phyloP scores from a whole-genome alignment of 2,888 invertebrate species.

The Dyspetes luteomarginatus region DNA sequence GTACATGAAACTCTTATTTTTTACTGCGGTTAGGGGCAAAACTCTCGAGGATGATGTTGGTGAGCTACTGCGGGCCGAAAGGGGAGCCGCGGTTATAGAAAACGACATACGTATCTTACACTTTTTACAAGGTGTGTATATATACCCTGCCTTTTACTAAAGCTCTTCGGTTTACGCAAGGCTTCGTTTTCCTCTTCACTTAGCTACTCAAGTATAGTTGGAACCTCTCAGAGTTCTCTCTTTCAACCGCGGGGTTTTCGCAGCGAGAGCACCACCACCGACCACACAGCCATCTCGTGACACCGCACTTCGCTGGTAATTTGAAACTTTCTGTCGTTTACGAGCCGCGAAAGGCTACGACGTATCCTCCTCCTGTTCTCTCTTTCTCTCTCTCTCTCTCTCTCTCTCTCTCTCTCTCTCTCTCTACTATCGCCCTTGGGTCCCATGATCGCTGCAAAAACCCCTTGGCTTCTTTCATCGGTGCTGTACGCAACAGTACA shows the following conservation, averaged over 20 bases:
- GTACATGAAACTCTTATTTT: constrained; percentile 33
- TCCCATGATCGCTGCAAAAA: constrained; percentile 17
- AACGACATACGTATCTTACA: constrained; percentile 31
- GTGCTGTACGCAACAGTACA: neutral
- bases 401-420: constrained; percentile 33
- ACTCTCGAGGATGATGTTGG: constrained; percentile 27
- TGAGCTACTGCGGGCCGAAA: constrained; percentile 14
- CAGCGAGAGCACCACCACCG: constrained; percentile 20
- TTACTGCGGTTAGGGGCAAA: constrained; percentile 34
- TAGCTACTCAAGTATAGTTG: constrained; percentile 28
- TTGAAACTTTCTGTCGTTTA: constrained; percentile 70
- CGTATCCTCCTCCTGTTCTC: constrained; percentile 13
- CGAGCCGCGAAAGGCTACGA: constrained; percentile 61
- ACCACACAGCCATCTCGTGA: constrained; percentile 32
- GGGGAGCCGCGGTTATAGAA: neutral
- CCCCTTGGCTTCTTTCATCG: constrained; percentile 24
- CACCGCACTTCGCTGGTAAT: constrained; percentile 63
- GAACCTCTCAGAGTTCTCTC: constrained; percentile 10
- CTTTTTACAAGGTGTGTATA: neutral
- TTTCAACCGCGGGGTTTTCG: constrained; percentile 24
- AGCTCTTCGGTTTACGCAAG: constrained; percentile 11
- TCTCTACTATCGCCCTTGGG: constrained; percentile 33
- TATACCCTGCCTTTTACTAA: neutral
- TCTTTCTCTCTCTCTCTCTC: constrained; percentile 27
- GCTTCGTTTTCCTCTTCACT: constrained; percentile 44